Conservation (phyloP, 1,140 invertebrate genomes). For the Drosophila nasuta region DNA sequence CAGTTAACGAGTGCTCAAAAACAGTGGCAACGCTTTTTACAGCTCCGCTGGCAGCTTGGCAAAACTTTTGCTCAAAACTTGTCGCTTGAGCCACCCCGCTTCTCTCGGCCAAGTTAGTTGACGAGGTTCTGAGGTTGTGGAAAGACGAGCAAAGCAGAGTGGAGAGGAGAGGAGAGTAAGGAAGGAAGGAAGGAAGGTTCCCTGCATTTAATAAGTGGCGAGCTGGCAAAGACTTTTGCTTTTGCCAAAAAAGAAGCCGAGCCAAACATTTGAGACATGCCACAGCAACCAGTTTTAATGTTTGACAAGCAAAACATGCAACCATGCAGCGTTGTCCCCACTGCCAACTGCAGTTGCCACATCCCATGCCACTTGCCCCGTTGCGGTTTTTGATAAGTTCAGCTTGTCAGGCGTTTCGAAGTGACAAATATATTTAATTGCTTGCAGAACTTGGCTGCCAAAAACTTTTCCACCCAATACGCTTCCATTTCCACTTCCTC, state of each 20-base stretch:
- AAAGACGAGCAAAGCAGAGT: not conserved
- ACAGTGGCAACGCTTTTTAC: slow-evolving; percentile 41
- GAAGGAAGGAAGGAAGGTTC: slow-evolving; percentile 32
- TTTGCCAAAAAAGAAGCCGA: slow-evolving; percentile 32
- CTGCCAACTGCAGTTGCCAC: slow-evolving; percentile 20
- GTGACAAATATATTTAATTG: slow-evolving; percentile 81
- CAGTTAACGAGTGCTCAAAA: slow-evolving; percentile 57
- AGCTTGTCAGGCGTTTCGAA: slow-evolving; percentile 73
- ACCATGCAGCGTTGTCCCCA: slow-evolving; percentile 34
- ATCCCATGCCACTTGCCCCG: slow-evolving; percentile 6
- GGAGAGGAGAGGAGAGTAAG: no score
- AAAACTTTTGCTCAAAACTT: slow-evolving; percentile 50
- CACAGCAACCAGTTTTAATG: slow-evolving; percentile 68
- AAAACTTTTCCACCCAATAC: slow-evolving; percentile 58
- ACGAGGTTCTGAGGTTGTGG: slow-evolving; percentile 54
- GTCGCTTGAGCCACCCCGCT: slow-evolving; percentile 46
- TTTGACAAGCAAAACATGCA: slow-evolving; percentile 69
- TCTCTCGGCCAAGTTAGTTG: slow-evolving; percentile 60
- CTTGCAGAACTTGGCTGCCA: slow-evolving; percentile 69
- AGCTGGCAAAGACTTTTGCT: slow-evolving; percentile 38
- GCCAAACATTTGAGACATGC: slow-evolving; percentile 60
- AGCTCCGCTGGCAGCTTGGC: slow-evolving; percentile 13
- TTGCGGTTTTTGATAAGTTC: slow-evolving; percentile 61
- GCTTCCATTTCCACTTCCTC: slow-evolving; percentile 1
- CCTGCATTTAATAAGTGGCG: slow-evolving; percentile 61